Base-by-base conservation (phyloP, 1,140 invertebrate species). In the Heliothis virescens region DNA sequence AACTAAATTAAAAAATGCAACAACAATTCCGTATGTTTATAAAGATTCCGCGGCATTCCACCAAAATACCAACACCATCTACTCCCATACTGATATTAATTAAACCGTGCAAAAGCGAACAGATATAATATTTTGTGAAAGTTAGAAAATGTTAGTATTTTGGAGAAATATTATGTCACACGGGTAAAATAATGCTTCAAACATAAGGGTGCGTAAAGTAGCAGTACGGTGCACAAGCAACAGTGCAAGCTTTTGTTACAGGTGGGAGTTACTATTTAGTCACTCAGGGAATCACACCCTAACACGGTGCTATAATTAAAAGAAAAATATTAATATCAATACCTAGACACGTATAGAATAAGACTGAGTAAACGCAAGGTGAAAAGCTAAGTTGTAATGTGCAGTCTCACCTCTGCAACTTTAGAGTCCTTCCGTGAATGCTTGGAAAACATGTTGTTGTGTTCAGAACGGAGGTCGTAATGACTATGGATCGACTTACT, bases 11-110 rank as follows among this genome's bases (percentile, higher is more conserved):
- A 78, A 62, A 75, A 69, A 13, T 9, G 41, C 34, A 50, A 21
- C 0, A 18, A 48, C 18, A 13, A 1, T 48, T 67, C 16, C 86
- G 90, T 93, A 93, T 92, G 90, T 93, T 92, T 89, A 91, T 79
- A 73, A 83, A 87, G 85, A 29, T 59, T 63, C 60, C 73, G 81
- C 79, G 86, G 84, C 76, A 86, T 91, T 94, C 88, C 91, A 92
- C 93, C 93, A 94, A 94, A 94, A 94, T 94, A 94, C 93, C 92
- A 94, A 94, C 93, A 94, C 93, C 93, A 90, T 90, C 89, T 91
- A 90, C 79, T 83, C 84, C 87, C 84, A 88, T 88, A 88, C 80
- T 83, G 78, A 83, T 79, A 85, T 82, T 83, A 71, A 85, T 53
- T 75, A 86, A 88, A 87, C 79, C 87, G 87, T 91, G 87, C 87